Conservation (phyloP, 2,797 vertebrate genomes). For the Margarornis squamiger region DNA sequence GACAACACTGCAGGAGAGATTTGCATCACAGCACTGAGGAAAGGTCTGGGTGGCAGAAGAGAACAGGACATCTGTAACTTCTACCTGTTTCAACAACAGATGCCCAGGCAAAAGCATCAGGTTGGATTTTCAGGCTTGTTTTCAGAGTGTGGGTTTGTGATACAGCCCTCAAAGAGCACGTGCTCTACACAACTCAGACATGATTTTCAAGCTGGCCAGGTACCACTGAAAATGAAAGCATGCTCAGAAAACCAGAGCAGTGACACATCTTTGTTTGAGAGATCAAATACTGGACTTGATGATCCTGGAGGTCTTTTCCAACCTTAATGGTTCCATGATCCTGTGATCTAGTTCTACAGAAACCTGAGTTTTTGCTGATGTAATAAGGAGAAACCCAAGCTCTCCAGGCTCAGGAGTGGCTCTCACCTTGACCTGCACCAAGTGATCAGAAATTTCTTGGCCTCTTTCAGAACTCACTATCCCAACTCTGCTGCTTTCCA, state of each 20-base stretch:
- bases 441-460: background rate
- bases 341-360: background rate
- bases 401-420: fast-evolving
- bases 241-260: background rate
- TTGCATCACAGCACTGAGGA: fast-evolving
- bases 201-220: background rate
- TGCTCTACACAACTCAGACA: background rate
- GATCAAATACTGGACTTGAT: background rate
- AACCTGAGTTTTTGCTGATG: background rate
- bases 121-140: background rate
- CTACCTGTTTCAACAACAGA: background rate
- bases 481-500: background rate
- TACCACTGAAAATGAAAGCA: background rate
- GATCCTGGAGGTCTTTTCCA: background rate
- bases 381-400: background rate
- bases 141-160: background rate
- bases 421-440: background rate
- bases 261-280: background rate
- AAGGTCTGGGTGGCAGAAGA: background rate
- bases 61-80: background rate
- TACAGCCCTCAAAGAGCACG: background rate
- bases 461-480: background rate
- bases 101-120: background rate
- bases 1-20: background rate
- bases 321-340: background rate